These are phyloP conservation scores for Chaetura pelagica DNA, from an alignment of 2,113 vertebrate genomes.

Conservation along the genomic window DNA sequence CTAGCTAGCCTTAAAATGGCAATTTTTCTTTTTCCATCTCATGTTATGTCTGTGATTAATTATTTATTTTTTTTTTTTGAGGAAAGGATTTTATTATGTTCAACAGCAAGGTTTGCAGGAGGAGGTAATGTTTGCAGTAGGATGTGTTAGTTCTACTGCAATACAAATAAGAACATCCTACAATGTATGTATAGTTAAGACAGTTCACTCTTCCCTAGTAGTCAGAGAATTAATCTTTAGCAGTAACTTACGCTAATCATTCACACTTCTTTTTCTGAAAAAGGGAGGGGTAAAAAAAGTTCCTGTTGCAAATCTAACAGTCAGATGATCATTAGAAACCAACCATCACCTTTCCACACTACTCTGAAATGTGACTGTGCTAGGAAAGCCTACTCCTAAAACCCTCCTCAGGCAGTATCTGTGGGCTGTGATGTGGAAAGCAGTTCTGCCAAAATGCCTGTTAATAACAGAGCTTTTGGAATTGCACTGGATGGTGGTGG, in stretches of 20 bases:
- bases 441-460: background rate
- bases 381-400: background rate
- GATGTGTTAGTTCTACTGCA: background rate
- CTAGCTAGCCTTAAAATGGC: background rate
- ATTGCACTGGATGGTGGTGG: background rate
- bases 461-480: background rate
- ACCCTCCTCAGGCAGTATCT: background rate
- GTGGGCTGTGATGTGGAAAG: background rate
- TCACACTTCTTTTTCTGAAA: background rate
- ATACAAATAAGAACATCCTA: background rate
- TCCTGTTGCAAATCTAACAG: background rate
- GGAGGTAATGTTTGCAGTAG: background rate
- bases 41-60: background rate
- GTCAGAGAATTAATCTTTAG: background rate
- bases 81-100: background rate
- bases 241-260: background rate
- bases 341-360: background rate
- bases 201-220: background rate
- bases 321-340: background rate
- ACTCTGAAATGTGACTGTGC: background rate
- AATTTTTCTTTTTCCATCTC: background rate
- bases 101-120: background rate
- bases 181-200: background rate
- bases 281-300: too few species aligned
- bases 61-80: background rate